A percentile compares a stretch with the other conserved stretches of the same genome.
phyloP scores from a whole-genome alignment of 2,888 invertebrate species.

The Trachelus stipa region DNA sequence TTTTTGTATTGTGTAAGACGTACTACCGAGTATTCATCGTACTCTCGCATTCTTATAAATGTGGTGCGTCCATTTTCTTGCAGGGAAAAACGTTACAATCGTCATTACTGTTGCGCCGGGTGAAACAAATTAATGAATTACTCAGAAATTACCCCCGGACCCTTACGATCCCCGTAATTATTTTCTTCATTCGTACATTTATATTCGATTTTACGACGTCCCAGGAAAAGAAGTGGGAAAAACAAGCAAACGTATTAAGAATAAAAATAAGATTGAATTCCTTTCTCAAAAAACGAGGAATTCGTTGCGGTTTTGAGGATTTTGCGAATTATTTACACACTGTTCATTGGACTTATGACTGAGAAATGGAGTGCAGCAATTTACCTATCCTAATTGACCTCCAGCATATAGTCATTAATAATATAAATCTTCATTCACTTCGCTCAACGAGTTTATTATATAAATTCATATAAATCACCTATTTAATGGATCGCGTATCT shows the following conservation, averaged over 20 bases:
- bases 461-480: constrained; percentile 26
- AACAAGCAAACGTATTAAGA: neutral
- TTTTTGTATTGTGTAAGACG: neutral
- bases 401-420: constrained; percentile 12
- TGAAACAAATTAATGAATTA: neutral
- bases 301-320: neutral
- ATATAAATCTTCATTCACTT: neutral
- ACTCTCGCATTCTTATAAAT: neutral
- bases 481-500: constrained; percentile 18
- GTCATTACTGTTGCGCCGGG: neutral
- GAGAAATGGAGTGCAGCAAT: constrained; percentile 32
- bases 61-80: neutral
- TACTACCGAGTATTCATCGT: neutral
- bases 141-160: neutral
- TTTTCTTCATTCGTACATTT: neutral
- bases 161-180: neutral
- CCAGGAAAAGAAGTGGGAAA: neutral
- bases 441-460: constrained; percentile 19
- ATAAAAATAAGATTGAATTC: neutral
- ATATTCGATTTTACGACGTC: neutral
- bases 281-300: neutral
- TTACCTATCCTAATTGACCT: constrained; percentile 33
- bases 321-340: constrained; percentile 3
- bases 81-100: neutral
- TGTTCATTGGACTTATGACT: constrained; percentile 36